phyloP scores from a whole-genome alignment of 2,113 vertebrate species.

The Prolemur simus region DNA sequence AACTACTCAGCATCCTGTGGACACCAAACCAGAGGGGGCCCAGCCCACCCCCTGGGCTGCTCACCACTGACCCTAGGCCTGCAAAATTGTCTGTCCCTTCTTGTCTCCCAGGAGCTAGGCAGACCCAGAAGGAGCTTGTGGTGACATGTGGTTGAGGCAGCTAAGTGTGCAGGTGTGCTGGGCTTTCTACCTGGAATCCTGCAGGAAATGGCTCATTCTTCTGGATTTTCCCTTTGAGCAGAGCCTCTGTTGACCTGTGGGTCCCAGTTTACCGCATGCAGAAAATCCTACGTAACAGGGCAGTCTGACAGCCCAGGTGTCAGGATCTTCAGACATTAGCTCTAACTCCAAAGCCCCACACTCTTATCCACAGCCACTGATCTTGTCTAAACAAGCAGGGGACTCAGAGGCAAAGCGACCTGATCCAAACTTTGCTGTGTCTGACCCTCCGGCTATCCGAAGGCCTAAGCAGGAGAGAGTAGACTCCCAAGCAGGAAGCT shows the following conservation, averaged over 20 bases:
- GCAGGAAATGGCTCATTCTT: neutral
- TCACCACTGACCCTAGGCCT: neutral
- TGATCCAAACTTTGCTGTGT: neutral
- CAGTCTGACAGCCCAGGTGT: neutral
- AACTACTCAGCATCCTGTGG: neutral
- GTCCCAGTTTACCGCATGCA: neutral
- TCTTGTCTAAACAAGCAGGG: neutral
- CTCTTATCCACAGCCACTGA: neutral
- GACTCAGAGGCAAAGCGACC: neutral
- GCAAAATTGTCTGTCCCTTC: neutral
- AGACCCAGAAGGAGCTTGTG: neutral
- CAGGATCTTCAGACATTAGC: neutral
- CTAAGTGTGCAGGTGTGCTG: neutral
- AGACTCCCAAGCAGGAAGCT: neutral
- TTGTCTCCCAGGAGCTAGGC: neutral
- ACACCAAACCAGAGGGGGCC: neutral
- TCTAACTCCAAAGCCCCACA: neutral
- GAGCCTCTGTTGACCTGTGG: neutral
- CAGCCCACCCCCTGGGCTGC: fast-evolving
- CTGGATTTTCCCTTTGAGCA: neutral
- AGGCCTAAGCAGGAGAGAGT: neutral
- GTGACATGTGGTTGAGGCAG: neutral
- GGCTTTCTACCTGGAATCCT: neutral
- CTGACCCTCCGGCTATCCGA: neutral
- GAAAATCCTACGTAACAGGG: neutral